Conservation (phyloP, 2,888 invertebrate genomes). For the Galeruca laticollis region DNA sequence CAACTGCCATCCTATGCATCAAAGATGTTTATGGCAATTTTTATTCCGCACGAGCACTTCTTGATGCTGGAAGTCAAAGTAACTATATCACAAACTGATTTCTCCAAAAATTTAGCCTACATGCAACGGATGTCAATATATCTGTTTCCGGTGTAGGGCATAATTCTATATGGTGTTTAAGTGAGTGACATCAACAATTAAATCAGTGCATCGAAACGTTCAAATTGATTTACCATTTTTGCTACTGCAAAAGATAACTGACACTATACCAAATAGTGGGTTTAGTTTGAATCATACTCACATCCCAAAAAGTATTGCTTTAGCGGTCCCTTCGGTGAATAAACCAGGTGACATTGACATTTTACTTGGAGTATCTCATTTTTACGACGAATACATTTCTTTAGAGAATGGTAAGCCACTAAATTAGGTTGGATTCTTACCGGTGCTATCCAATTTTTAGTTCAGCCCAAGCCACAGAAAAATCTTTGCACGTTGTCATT, state of each 20-base stretch:
- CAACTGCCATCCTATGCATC: neutral
- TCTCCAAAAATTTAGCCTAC: neutral
- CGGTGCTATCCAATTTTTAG: neutral
- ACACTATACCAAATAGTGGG: neutral
- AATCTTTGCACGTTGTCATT: neutral
- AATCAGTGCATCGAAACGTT: neutral
- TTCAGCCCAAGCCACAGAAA: neutral
- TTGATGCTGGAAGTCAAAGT: neutral
- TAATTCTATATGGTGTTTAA: neutral
- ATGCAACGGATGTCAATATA: neutral
- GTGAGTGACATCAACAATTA: neutral
- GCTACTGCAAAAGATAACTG: neutral
- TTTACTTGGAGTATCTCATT: neutral
- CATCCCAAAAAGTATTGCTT: neutral
- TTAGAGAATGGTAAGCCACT: constrained; percentile 1
- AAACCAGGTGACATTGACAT: no score
- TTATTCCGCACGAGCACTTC: neutral
- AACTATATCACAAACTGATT: neutral
- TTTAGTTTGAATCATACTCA: neutral
- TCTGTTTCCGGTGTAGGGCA: neutral
- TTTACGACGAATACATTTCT: neutral
- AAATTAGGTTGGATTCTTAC: neutral
- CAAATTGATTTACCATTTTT: neutral
- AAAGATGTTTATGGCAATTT: no score
- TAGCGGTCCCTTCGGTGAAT: neutral